Percentiles rank a stretch among this genome's conserved stretches.
phyloP scores from a whole-genome alignment of 1,140 invertebrate species.

The Lepidurus arcticus region DNA sequence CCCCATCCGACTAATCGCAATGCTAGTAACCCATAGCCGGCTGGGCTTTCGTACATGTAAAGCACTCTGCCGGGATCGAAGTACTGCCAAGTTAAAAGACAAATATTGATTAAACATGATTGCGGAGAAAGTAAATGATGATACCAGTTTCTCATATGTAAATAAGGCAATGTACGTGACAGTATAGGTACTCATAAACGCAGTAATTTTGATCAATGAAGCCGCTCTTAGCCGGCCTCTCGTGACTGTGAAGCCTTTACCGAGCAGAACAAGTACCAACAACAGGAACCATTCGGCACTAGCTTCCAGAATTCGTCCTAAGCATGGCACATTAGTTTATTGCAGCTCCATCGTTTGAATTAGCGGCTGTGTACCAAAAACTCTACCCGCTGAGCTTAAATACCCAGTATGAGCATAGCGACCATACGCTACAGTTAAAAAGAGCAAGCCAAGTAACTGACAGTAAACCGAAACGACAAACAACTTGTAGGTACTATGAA shows the following conservation, averaged over 20 bases:
- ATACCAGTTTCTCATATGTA: constrained; percentile 67
- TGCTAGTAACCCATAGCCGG: constrained; percentile 74
- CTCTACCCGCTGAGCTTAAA: constrained; percentile 51
- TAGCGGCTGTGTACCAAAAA: constrained; percentile 51
- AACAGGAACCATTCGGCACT: constrained; percentile 66
- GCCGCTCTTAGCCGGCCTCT: constrained; percentile 63
- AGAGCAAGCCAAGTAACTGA: constrained; percentile 59
- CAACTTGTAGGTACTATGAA: constrained; percentile 82
- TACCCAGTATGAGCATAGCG: constrained; percentile 64
- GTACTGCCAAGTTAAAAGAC: constrained; percentile 47
- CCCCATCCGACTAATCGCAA: constrained; percentile 72
- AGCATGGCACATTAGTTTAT: constrained; percentile 16
- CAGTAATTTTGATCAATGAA: constrained; percentile 65
- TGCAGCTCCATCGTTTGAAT: background rate
- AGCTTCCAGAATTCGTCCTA: constrained; percentile 65
- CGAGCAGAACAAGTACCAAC: constrained; percentile 70
- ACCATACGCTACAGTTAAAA: constrained; percentile 60
- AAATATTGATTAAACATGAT: background rate
- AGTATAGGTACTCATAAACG: constrained; percentile 71
- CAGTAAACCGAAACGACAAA: constrained; percentile 64
- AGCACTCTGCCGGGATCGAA: constrained; percentile 84
- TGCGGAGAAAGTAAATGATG: background rate
- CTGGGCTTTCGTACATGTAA: constrained; percentile 81
- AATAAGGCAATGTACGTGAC: constrained; percentile 66
- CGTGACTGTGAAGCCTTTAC: constrained; percentile 85